phyloP scores from a whole-genome alignment of 2,113 vertebrate species.

The Lophochroa leadbeateri region DNA sequence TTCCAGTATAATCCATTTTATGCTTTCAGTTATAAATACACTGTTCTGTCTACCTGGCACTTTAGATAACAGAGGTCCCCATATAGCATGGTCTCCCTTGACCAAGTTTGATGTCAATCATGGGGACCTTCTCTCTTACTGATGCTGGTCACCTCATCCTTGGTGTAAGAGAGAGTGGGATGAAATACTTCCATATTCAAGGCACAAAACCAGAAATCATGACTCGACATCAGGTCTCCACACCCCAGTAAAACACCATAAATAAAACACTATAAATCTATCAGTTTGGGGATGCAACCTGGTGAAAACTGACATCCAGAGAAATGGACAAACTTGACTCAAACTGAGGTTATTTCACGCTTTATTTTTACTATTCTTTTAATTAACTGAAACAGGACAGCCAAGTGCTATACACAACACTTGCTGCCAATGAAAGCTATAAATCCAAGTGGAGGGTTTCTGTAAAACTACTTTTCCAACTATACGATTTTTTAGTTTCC shows the following conservation, averaged over 20 bases:
- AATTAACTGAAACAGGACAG: background rate
- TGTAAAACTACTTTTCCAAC: background rate
- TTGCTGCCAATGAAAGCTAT: background rate
- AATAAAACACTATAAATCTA: background rate
- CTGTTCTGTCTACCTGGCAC: conserved; percentile 2
- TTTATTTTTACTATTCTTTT: background rate
- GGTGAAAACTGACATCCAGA: background rate
- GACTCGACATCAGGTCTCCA: background rate
- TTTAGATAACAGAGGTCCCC: conserved; percentile 34
- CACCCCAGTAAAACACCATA: background rate
- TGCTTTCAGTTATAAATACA: background rate
- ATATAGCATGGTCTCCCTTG: background rate
- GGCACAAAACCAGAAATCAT: background rate
- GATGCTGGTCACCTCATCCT: background rate
- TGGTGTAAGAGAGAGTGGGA: background rate
- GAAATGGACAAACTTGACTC: background rate
- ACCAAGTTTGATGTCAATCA: background rate
- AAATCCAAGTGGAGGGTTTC: background rate
- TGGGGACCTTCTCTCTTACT: background rate
- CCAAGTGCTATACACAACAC: background rate
- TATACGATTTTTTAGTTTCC: background rate
- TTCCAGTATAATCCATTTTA: conserved; percentile 37
- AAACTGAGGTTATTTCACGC: background rate
- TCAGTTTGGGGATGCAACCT: background rate
- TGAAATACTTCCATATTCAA: background rate